These are phyloP conservation scores for Plecotus auritus DNA, from an alignment of 2,113 vertebrate species.

Conservation along the genomic window DNA sequence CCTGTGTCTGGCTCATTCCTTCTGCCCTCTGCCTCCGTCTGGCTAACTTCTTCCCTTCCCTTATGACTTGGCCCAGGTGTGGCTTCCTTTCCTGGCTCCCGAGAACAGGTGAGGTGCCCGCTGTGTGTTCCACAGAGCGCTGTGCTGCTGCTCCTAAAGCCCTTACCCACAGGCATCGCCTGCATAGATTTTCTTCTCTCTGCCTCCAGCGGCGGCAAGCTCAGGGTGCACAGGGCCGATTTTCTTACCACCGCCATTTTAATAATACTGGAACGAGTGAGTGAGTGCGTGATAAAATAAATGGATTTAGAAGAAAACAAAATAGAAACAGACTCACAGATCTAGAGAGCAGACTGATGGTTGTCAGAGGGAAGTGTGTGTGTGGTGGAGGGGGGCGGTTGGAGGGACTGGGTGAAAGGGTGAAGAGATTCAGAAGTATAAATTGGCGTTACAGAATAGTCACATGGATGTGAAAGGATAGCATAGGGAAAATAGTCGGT, in stretches of 20 bases:
- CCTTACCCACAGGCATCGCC: not conserved
- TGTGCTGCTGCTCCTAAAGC: not conserved
- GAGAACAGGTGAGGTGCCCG: not conserved
- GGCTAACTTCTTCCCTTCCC: not conserved
- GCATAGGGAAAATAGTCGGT: not conserved
- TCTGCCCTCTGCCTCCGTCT: not conserved
- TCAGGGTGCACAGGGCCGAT: not conserved
- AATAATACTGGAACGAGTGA: not conserved
- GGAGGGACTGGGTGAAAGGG: not conserved
- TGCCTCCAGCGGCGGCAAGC: not conserved
- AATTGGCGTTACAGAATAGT: not conserved
- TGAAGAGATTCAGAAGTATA: not conserved
- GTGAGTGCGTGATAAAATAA: not conserved
- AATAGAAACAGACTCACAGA: not conserved
- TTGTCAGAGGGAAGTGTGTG: not conserved
- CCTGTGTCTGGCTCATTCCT: not conserved
- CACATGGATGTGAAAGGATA: not conserved
- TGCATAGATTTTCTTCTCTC: not conserved
- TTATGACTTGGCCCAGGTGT: not conserved
- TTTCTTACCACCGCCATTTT: not conserved
- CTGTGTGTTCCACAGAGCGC: not conserved
- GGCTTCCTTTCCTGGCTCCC: not conserved
- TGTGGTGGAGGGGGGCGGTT: not conserved
- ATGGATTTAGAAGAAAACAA: not conserved
- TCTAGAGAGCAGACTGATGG: not conserved